phyloP scores from a whole-genome alignment of 2,797 vertebrate species.

The Mastacembelus armatus region DNA sequence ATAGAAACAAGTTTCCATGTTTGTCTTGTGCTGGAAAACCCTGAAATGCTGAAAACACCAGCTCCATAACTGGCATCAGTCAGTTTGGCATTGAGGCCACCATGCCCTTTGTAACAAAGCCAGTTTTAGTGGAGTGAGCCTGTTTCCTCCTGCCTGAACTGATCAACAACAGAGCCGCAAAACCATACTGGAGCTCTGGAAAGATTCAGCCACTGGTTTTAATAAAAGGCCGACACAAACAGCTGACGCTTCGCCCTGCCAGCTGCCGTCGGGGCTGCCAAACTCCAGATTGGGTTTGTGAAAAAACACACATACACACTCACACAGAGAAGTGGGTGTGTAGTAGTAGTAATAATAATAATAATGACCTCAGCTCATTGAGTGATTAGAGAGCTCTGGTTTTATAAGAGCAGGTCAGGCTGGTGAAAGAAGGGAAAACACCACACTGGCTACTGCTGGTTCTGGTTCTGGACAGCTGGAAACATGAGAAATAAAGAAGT shows the following conservation, averaged over 20 bases:
- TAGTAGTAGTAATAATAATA: conserved; percentile 49
- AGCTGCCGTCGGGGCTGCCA: conserved; percentile 60
- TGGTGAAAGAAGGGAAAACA: conserved; percentile 38
- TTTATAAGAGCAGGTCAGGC: conserved; percentile 36
- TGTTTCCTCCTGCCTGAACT: conserved; percentile 45
- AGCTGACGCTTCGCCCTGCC: conserved; percentile 65
- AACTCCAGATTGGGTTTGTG: conserved; percentile 48
- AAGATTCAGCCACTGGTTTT: conserved; percentile 66
- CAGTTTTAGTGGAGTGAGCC: conserved; percentile 1
- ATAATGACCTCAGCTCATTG: conserved; percentile 66
- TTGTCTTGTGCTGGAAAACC: not conserved
- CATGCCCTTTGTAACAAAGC: conserved; percentile 17
- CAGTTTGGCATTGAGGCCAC: not conserved
- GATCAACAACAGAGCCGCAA: conserved; percentile 57
- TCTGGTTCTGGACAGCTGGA: conserved; percentile 2
- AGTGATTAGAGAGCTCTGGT: conserved; percentile 39
- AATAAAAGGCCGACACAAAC: conserved; percentile 65
- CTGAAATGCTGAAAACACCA: not conserved
- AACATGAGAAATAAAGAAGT: not conserved
- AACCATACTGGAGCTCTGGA: conserved; percentile 61
- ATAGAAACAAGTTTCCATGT: too few species aligned
- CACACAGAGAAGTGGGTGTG: conserved; percentile 25
- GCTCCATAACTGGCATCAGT: not conserved
- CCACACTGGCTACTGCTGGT: conserved; percentile 30
- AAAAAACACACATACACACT: conserved; percentile 20